These are phyloP conservation scores for Montipora cactus DNA, from an alignment of 64 coral and sea anemone species.

Conservation along the genomic window DNA sequence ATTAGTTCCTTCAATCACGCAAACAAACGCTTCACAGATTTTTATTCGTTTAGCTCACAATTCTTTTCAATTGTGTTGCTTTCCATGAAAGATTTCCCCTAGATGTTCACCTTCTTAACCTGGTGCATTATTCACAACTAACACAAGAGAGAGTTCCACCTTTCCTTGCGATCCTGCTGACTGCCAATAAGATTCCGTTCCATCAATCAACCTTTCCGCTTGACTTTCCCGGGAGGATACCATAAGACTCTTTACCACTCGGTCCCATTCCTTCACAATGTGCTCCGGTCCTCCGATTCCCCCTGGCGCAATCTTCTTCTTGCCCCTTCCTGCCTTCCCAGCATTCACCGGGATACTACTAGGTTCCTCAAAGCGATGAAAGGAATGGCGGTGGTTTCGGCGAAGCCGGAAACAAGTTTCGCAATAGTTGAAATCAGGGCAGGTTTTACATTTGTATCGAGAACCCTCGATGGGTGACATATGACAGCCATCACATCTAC, in stretches of 20 bases:
- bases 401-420: conserved; percentile 94
- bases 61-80: too few relatives aligned
- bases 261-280: conserved; percentile 94
- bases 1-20: too few relatives aligned
- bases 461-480: conserved; percentile 92
- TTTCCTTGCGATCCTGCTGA: conserved; percentile 97
- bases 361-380: conserved; percentile 91
- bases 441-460: conserved; percentile 94
- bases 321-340: conserved; percentile 85
- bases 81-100: too few relatives aligned
- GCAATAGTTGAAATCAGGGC: conserved; percentile 94
- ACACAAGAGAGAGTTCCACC: not conserved
- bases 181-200: conserved; percentile 97
- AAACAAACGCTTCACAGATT: too few relatives aligned
- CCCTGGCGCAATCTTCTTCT: conserved; percentile 48
- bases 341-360: conserved; percentile 92
- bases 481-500: conserved; percentile 91
- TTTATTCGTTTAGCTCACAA: too few relatives aligned
- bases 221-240: conserved; percentile 95
- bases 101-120: not conserved
- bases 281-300: conserved; percentile 64
- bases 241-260: conserved; percentile 86
- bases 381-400: conserved; percentile 90
- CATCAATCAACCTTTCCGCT: conserved; percentile 77
- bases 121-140: too few relatives aligned